phyloP scores from a whole-genome alignment of 2,113 vertebrate genomes.

The Eclectus roratus region DNA sequence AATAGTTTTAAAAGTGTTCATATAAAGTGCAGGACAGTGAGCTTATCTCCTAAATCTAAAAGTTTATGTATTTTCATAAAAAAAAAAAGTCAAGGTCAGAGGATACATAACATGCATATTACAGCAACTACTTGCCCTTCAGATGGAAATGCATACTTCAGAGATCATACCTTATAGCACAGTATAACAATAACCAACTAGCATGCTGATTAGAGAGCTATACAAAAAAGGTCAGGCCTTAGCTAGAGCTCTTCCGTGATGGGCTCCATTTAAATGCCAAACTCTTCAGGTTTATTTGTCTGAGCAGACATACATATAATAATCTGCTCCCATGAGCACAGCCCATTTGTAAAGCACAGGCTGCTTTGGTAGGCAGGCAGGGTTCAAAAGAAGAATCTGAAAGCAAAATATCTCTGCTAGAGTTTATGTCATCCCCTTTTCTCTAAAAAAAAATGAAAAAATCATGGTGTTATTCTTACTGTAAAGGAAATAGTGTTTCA shows the following conservation, averaged over 20 bases:
- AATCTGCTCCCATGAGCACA: constrained; percentile 51
- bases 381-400: constrained; percentile 46
- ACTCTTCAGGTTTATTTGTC: constrained; percentile 38
- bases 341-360: constrained; percentile 20
- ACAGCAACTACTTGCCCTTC: neutral
- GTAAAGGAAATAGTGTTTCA: constrained; percentile 32
- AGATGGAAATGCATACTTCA: constrained; percentile 27
- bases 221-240: constrained; percentile 47
- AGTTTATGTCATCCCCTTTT: constrained; percentile 11
- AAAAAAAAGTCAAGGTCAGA: neutral
- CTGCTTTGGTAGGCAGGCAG: constrained; percentile 27
- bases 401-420: constrained; percentile 26
- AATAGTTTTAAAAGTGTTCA: neutral
- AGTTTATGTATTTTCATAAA: constrained; percentile 8
- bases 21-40: neutral
- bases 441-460: neutral
- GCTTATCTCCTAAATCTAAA: neutral
- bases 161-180: constrained; percentile 28
- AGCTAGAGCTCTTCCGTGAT: neutral
- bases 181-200: constrained; percentile 44
- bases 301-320: constrained; percentile 33
- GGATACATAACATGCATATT: neutral
- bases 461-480: constrained; percentile 7
- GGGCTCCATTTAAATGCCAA: constrained; percentile 54
- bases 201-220: constrained; percentile 51